Base-by-base conservation (phyloP, 2,797 vertebrate species). In the Hemitrygon akajei region DNA sequence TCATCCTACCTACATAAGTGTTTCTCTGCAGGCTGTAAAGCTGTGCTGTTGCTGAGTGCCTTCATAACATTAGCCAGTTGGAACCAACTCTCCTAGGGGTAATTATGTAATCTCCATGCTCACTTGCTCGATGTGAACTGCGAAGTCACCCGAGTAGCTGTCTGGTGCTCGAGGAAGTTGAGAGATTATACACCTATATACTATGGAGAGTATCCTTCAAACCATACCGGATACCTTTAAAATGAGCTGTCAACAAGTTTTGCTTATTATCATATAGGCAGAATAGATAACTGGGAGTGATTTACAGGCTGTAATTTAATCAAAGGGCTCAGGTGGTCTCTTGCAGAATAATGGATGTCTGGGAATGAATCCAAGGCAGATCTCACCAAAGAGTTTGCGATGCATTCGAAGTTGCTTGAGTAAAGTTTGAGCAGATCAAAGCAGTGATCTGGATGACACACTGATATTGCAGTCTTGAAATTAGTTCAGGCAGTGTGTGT, bases 171-270 rank as follows among this genome's bases (percentile, higher is more conserved):
- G 30, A n/a, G 9, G 40, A 73, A 47, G 71, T 75, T 12, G 18
- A 75, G 40, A 69, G 71, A 93, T 27, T 30, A n/a, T 22, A 93
- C 12, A 58, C 40, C 25, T 30, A 75, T 75, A 75, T 56, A 47
- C 71, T 71, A 16, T 14, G 58, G 37, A 93, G 71, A 75, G 56
- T 76, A 73, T 3, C 71, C 69, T 76, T 25, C 71, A 76, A 76
- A 47, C 40, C 69, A 76, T 56, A 71, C 56, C 37, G 60, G 47
- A 93, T 76, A 47, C 30, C 40, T 93, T 76, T 56, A 30, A 93
- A 93, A 93, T 93, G 91, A 93, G 71, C 56, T 93, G 91, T 58
- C 71, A 75, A 93, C 91, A 93, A 93, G 22, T 56, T 73, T 75
- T 93, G 14, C 71, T 75, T 76, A 75, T 93, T 27, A 75, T 40